Conservation (phyloP, 1,140 invertebrate species). For the Nixonia krombeini region DNA sequence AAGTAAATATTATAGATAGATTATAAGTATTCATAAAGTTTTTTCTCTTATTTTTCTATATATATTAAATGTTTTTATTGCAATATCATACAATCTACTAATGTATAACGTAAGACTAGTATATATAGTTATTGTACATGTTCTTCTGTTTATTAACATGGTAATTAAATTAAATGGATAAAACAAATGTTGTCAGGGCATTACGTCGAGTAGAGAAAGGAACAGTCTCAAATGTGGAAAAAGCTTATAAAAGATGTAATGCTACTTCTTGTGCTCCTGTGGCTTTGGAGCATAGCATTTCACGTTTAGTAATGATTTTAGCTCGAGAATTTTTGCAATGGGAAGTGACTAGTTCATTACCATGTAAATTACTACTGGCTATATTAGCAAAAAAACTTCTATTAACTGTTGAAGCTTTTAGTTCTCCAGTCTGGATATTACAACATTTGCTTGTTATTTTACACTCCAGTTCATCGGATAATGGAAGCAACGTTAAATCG, state of each 20-base stretch:
- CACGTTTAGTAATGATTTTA: constrained; percentile 73
- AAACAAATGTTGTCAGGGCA: constrained; percentile 46
- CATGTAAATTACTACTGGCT: constrained; percentile 75
- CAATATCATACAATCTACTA: background rate
- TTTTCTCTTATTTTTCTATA: too few relatives aligned
- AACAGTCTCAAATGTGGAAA: constrained; percentile 54
- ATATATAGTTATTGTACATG: too few relatives aligned
- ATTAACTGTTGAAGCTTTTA: constrained; percentile 50
- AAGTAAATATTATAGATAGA: too few relatives aligned
- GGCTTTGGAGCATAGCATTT: constrained; percentile 74
- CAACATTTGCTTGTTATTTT: constrained; percentile 46
- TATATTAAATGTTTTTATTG: too few relatives aligned
- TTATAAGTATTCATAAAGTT: too few relatives aligned
- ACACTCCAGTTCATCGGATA: constrained; percentile 15
- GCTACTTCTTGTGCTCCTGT: constrained; percentile 66
- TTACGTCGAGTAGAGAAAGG: constrained; percentile 59
- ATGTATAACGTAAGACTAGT: too few relatives aligned
- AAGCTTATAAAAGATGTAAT: constrained; percentile 66
- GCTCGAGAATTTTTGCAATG: constrained; percentile 77
- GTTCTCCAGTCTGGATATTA: constrained; percentile 57
- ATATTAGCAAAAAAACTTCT: constrained; percentile 75
- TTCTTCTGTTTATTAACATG: too few relatives aligned
- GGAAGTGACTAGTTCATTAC: constrained; percentile 78
- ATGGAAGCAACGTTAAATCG: constrained; percentile 1
- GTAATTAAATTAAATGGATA: too few relatives aligned